These are phyloP conservation scores for Ruditapes philippinarum DNA, from an alignment of 1,140 invertebrate species.

Conservation along the genomic window DNA sequence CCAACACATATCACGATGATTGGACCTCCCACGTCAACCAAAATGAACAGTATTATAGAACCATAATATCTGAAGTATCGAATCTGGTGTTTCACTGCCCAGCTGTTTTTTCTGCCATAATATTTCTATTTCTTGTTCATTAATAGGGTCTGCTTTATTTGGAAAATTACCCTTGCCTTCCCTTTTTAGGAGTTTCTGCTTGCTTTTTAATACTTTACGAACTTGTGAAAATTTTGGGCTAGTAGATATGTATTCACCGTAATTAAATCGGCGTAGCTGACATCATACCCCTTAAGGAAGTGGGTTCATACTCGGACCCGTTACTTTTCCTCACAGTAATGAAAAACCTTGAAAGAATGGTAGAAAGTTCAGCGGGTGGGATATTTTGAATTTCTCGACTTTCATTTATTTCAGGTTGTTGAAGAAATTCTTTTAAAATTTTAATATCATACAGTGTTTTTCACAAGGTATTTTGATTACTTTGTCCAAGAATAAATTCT, in stretches of 20 bases:
- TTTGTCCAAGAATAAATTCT: not conserved
- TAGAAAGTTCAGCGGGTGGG: not conserved
- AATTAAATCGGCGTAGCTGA: not conserved
- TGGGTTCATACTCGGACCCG: not conserved
- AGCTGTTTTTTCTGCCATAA: not conserved
- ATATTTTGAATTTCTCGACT: not conserved
- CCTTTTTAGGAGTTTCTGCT: not conserved
- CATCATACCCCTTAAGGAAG: not conserved
- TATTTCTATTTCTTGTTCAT: no score
- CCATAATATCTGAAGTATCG: not conserved
- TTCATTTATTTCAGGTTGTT: not conserved
- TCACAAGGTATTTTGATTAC: not conserved
- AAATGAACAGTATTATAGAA: not conserved
- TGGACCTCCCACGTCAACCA: not conserved
- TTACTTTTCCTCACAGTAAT: not conserved
- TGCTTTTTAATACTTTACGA: not conserved
- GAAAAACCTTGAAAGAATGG: not conserved
- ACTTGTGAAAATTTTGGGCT: not conserved
- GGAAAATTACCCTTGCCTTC: constrained; percentile 18
- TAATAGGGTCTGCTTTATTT: not conserved
- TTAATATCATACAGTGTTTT: constrained; percentile 12
- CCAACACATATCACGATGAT: not conserved
- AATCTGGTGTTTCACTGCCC: not conserved
- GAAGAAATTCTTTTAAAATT: not conserved
- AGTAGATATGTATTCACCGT: not conserved